Conservation (phyloP, 2,797 vertebrate genomes). For the Rhadinocentrus ornatus region DNA sequence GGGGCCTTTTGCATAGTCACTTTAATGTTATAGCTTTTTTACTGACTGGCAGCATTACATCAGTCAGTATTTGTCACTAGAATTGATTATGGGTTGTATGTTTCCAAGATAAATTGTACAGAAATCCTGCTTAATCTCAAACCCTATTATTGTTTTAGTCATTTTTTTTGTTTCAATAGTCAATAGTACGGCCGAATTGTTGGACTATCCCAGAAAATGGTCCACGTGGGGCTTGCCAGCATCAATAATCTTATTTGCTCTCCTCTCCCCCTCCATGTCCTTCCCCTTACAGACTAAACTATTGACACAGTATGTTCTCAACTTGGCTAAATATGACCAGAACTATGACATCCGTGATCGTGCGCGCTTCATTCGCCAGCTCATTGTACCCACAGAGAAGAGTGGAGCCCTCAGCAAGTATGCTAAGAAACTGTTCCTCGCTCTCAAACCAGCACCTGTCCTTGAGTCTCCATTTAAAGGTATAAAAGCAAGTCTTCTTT, state of each 20-base stretch:
- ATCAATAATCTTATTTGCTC: background rate
- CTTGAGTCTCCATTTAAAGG: conserved; percentile 99
- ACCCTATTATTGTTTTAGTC: too few species aligned
- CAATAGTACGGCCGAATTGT: too few species aligned
- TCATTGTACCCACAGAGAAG: conserved; percentile 96
- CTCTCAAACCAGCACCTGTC: conserved; percentile 95
- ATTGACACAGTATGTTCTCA: conserved; percentile 97
- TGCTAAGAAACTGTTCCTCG: conserved; percentile 97
- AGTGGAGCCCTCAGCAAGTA: conserved; percentile 95
- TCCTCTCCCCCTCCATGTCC: background rate
- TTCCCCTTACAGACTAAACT: conserved; percentile 89
- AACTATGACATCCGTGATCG: conserved; percentile 98
- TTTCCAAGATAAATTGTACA: too few species aligned
- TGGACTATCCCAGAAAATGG: too few species aligned
- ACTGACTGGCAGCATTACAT: too few species aligned
- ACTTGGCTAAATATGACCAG: conserved; percentile 98
- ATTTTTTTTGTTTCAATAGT: too few species aligned
- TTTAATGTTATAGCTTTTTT: background rate
- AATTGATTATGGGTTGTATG: too few species aligned
- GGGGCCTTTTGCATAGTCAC: background rate
- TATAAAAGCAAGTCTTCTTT: conserved; percentile 56
- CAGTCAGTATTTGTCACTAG: too few species aligned
- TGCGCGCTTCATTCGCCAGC: conserved; percentile 96
- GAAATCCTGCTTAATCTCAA: too few species aligned
- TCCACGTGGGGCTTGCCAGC: too few species aligned